Conservation (phyloP, 2,113 vertebrate genomes). For the Brachyhypopomus gauderio region DNA sequence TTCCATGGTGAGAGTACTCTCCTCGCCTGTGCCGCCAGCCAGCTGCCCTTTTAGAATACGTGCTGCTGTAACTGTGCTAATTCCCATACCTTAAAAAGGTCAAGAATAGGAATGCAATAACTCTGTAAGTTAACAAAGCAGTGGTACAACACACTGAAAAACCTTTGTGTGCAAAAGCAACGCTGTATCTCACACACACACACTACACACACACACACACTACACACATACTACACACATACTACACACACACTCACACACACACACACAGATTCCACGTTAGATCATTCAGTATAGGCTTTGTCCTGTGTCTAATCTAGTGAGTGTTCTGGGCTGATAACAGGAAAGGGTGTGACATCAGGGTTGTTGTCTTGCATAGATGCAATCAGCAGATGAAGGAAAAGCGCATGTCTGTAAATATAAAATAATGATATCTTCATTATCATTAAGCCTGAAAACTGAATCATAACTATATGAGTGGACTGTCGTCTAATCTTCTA, state of each 20-base stretch:
- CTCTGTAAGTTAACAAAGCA: too few species aligned
- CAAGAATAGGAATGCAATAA: too few species aligned
- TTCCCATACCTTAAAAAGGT: constrained; percentile 75
- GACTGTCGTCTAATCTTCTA: too few species aligned
- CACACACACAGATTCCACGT: not conserved
- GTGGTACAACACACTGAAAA: too few species aligned
- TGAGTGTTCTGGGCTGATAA: not conserved
- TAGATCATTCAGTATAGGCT: not conserved
- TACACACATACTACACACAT: constrained; percentile 7
- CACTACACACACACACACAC: constrained; percentile 13
- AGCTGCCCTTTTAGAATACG: constrained; percentile 80
- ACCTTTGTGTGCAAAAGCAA: too few species aligned
- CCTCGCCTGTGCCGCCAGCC: constrained; percentile 70
- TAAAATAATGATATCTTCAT: too few species aligned
- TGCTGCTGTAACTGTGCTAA: constrained; percentile 77
- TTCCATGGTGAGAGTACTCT: constrained; percentile 76
- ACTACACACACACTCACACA: constrained; percentile 1
- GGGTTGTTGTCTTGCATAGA: too few species aligned
- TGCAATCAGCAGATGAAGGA: too few species aligned
- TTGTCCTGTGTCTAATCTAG: constrained; percentile 7
- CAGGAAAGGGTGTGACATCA: not conserved
- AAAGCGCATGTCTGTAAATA: too few species aligned
- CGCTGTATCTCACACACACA: not conserved
- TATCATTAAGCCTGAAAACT: too few species aligned
- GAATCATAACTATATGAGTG: too few species aligned